Evolutionary conservation across 1,140 invertebrate species (phyloP), one percentile per base, ranked within the genome.

Genomic region (Coelopa frigida): DNA sequence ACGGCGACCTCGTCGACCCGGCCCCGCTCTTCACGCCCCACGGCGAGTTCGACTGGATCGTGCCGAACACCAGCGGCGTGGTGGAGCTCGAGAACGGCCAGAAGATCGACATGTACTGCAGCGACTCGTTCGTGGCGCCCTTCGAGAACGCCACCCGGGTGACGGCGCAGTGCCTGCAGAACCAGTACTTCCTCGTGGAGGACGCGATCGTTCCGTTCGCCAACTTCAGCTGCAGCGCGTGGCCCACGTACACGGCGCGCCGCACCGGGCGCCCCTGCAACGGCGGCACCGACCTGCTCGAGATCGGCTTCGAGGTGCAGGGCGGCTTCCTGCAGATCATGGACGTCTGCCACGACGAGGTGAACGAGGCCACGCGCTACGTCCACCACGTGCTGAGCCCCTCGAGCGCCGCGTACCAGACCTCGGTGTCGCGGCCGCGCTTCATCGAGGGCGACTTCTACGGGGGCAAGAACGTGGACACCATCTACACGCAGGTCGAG

Each of bases 291-390:
- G 58, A 62, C 42, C 53, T 70, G 6, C 49, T 68, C 0, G 58
- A 69, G 45, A 54, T 67, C 12, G 67, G 67, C 7, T 70, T 70
- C 36, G 46, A 61, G 33, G n/a, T 67, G 5, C 50, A 56, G 1
- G 58, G 55, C 12, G 60, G 54, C 6, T 73, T 73, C 26, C 22
- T 75, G 24, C 55, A 55, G 12, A 56, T 64, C 12, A 61, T 68
- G 20, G 70, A 74, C 37, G 53, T 76, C 0, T 76, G 73, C 15
- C 69, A 71, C 11, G 59, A 75, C 32, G 62, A 72, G 22, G 22
- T 48, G 11, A 60, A 53, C 3, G 62, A 65, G 20, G 52, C 27
- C 3, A 74, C 72, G 0, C 61, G 69, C 23, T 75, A 72, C 27
- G 57, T 71, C 0, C 71, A 73, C 18, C 63, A 63, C 39, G 56